Conservation (phyloP, 2,888 invertebrate species). For the Hemithea aestivaria region DNA sequence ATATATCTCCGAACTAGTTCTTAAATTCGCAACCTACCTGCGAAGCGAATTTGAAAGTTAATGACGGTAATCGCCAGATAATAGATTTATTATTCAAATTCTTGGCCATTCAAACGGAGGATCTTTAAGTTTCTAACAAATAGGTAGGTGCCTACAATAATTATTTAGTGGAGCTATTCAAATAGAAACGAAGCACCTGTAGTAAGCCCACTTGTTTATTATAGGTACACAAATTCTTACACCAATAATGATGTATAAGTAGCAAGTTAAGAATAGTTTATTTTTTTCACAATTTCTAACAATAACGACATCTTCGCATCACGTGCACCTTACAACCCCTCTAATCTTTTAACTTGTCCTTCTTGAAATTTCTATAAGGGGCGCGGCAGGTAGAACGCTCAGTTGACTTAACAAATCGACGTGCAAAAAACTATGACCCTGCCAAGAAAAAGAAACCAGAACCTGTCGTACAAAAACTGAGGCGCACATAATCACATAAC, state of each 20-base stretch:
- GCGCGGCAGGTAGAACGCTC: slow-evolving; percentile 7
- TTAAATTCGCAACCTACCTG: slow-evolving; percentile 12
- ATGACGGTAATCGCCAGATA: slow-evolving; percentile 7
- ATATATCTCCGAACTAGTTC: slow-evolving; percentile 5
- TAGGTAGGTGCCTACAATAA: too few relatives aligned
- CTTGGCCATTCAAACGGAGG: slow-evolving; percentile 5
- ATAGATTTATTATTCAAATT: slow-evolving; percentile 10
- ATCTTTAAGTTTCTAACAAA: slow-evolving; percentile 8
- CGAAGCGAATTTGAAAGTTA: slow-evolving; percentile 14
- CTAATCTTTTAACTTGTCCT: not conserved
- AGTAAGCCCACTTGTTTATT: too few relatives aligned
- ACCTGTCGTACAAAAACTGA: slow-evolving; percentile 39
- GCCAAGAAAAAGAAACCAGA: slow-evolving; percentile 39
- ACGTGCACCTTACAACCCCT: not conserved
- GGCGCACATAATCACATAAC: slow-evolving; percentile 27
- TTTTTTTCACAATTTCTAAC: too few relatives aligned
- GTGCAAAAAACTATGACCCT: slow-evolving; percentile 42
- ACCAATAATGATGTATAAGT: too few relatives aligned
- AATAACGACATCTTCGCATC: slow-evolving; percentile 1
- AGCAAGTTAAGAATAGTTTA: too few relatives aligned
- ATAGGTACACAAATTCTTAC: too few relatives aligned
- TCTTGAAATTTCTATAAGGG: not conserved
- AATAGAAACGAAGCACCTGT: too few relatives aligned
- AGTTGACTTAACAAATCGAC: slow-evolving; percentile 26
- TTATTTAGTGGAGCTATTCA: too few relatives aligned